Evolutionary conservation across 2,888 invertebrate genomes (phyloP).

Genomic region (Allolobophora icterica): DNA sequence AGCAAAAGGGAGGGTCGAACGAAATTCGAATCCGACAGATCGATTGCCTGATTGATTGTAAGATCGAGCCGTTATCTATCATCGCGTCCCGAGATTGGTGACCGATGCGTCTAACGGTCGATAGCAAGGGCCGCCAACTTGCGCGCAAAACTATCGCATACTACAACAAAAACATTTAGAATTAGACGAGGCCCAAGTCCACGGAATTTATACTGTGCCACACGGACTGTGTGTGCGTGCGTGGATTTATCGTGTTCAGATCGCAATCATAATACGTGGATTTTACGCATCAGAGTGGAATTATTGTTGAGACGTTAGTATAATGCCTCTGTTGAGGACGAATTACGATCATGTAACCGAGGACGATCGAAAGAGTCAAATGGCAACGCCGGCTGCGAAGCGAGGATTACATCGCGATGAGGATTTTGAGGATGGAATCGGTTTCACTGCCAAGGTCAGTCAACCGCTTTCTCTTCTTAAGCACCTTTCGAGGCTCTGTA

Average conservation of each 20-base stretch:
- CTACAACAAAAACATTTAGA: background rate
- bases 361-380: background rate
- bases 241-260: too few species aligned
- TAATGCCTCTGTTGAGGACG: background rate
- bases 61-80: slow-evolving; percentile 3
- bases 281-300: background rate
- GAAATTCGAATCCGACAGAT: background rate
- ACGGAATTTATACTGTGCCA: background rate
- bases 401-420: background rate
- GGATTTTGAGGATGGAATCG: slow-evolving; percentile 23
- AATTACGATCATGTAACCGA: background rate
- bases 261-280: too few species aligned
- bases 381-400: background rate
- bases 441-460: slow-evolving; percentile 4
- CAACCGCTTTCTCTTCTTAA: background rate
- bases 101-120: background rate
- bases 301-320: background rate
- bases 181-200: background rate
- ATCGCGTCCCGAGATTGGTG: background rate
- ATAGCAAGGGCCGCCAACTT: background rate
- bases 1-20: background rate
- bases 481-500: background rate
- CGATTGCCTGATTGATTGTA: background rate
- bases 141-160: background rate
- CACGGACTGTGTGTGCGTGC: background rate